Evolutionary conservation across 2,888 invertebrate species (phyloP), one percentile per base, ranked within the genome.

Genomic region (Pristionchus mayeri): DNA sequence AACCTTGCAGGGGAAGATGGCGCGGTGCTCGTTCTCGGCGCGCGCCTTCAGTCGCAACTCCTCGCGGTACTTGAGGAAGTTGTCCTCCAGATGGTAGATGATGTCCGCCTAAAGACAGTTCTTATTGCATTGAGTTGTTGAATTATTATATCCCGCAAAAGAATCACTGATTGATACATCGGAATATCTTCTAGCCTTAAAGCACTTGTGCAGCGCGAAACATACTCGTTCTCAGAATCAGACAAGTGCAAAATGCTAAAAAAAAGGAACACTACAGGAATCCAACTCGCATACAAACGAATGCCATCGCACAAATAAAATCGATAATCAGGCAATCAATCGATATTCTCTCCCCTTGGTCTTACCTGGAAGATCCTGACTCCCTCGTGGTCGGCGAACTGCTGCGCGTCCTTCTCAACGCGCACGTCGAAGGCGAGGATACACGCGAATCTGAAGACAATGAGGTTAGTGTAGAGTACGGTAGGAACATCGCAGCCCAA

Each of bases 41-140:
- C 98, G 95, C 93, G 97, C 98, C 93, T 95, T 95, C 93, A 96
- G 95, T 92, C 96, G 96, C 84, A 98, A 94, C 91, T 98, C 97
- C 85, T 98, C 97, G 87, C 97, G 95, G 85, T 93, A 92, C 85
- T 92, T 92, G 40, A 93, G 84, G 94, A 99, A 99, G 93, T 96
- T 96, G 94, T 99, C 99, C 94, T 98, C 98, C 93, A 99, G 95
- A 94, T 99, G 99, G 94, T 99, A 99, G 93, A 99, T 99, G 93
- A 99, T 99, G 94, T 99, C 98, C 11, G 99, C 99, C 88, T 94
- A 93, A 95, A 99, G 7, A 44, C 13, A 44, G 6, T 44, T 44
- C n/a, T n/a, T n/a, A n/a, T n/a, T n/a, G n/a, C n/a, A n/a, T n/a
- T n/a, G n/a, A n/a, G n/a, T n/a, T n/a, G n/a, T n/a, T n/a, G n/a